phyloP scores from a whole-genome alignment of 2,888 invertebrate genomes.

The Eristalis arbustorum region DNA sequence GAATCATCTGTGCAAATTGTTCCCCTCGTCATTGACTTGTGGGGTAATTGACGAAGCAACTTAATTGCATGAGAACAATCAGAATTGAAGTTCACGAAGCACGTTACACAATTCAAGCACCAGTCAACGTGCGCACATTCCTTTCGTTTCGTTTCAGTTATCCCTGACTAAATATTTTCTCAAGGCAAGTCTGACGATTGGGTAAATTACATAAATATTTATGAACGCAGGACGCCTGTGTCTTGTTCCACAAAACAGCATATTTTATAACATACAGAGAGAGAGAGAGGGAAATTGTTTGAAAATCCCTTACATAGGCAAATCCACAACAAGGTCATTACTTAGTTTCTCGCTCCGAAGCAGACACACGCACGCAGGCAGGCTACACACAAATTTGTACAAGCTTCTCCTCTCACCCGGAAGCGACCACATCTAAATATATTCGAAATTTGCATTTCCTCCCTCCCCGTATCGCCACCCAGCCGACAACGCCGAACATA shows the following conservation, averaged over 20 bases:
- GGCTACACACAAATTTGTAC: not conserved
- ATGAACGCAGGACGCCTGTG: constrained; percentile 31
- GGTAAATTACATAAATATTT: constrained; percentile 53
- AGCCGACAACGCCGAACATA: no score
- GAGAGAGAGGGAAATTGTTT: not conserved
- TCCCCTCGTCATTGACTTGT: no score
- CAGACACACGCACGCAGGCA: not conserved
- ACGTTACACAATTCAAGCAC: not conserved
- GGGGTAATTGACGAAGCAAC: no score
- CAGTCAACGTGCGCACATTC: not conserved
- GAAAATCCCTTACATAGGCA: constrained; percentile 1
- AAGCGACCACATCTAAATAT: not conserved
- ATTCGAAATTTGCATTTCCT: constrained; percentile 29
- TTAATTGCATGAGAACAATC: no score
- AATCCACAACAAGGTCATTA: constrained; percentile 18
- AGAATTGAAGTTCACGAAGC: no score
- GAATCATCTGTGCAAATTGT: no score
- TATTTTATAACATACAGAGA: not conserved
- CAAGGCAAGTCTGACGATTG: constrained; percentile 14
- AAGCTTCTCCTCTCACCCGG: not conserved
- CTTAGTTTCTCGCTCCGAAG: not conserved
- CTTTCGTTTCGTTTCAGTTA: not conserved
- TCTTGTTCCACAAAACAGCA: constrained; percentile 26
- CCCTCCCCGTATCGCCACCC: not conserved
- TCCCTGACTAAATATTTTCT: not conserved